These are phyloP conservation scores for Anagyrus pseudococci DNA, from an alignment of 2,888 invertebrate species.

Conservation along the genomic window DNA sequence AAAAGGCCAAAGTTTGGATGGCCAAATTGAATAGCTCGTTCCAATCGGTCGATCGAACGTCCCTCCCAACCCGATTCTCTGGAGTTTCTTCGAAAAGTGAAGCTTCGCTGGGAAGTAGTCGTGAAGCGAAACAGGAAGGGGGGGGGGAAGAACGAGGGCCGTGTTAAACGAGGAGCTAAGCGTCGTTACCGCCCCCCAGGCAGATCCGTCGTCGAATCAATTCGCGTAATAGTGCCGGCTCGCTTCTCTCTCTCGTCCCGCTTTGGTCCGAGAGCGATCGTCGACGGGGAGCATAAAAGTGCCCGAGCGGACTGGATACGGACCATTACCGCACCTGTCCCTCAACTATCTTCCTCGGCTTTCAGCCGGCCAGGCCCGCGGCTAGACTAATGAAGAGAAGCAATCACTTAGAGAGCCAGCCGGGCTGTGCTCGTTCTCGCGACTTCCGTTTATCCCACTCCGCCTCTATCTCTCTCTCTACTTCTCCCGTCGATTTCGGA, in stretches of 20 bases:
- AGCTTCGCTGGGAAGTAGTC: too few relatives aligned
- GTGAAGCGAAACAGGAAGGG: not conserved
- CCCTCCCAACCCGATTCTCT: too few relatives aligned
- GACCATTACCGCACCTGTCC: constrained; percentile 60
- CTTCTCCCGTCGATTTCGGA: constrained; percentile 11
- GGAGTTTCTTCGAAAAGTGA: too few relatives aligned
- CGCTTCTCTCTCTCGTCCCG: constrained; percentile 34
- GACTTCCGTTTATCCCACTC: too few relatives aligned
- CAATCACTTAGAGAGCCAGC: constrained; percentile 55
- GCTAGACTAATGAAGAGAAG: constrained; percentile 56
- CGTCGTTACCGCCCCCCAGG: constrained; percentile 49
- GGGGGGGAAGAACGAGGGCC: constrained; percentile 2
- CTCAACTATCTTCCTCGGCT: constrained; percentile 44
- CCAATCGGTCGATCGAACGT: too few relatives aligned
- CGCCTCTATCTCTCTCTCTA: too few relatives aligned
- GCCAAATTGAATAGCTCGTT: too few relatives aligned
- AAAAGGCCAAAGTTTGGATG: too few relatives aligned
- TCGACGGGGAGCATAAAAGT: not conserved
- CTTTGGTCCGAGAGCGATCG: not conserved
- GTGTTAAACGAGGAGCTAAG: constrained; percentile 57
- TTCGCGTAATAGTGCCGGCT: constrained; percentile 57
- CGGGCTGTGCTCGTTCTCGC: too few relatives aligned
- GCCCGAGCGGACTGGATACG: constrained; percentile 43
- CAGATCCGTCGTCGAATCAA: constrained; percentile 55
- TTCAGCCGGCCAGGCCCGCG: constrained; percentile 39